A percentile compares a stretch with the other conserved stretches of the same genome.
Conservation (phyloP, 1,140 invertebrate genomes). For the Paralvinella palmiformis region DNA sequence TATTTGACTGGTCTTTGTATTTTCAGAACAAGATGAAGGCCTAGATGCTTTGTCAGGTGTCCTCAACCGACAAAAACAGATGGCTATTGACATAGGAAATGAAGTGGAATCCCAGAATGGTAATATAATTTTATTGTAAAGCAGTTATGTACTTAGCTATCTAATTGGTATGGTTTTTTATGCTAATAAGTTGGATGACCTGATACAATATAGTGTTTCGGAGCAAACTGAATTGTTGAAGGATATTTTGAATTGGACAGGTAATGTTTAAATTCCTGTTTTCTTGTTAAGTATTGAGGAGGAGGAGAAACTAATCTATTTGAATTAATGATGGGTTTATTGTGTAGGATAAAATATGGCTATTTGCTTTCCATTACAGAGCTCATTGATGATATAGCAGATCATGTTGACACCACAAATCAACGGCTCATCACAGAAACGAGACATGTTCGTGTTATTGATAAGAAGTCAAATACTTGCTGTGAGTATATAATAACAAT, state of each 20-base stretch:
- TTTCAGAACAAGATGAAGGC: constrained; percentile 68
- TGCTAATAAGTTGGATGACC: neutral
- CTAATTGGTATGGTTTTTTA: neutral
- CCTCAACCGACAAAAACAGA: constrained; percentile 68
- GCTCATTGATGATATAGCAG: constrained; percentile 71
- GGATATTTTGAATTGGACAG: neutral
- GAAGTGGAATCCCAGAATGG: constrained; percentile 77
- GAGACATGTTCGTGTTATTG: constrained; percentile 59
- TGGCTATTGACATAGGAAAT: constrained; percentile 66
- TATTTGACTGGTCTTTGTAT: too few species aligned
- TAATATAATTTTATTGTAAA: too few species aligned
- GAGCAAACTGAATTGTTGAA: neutral
- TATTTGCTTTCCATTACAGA: constrained; percentile 54
- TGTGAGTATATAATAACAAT: constrained; percentile 44
- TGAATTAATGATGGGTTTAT: too few species aligned
- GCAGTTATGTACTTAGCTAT: too few species aligned
- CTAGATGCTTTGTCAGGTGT: constrained; percentile 70
- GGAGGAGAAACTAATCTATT: too few species aligned
- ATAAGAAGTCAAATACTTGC: constrained; percentile 65
- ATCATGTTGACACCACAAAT: constrained; percentile 66
- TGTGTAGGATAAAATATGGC: neutral
- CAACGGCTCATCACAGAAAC: constrained; percentile 63
- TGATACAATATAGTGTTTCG: neutral
- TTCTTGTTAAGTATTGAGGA: too few species aligned
- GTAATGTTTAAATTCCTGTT: neutral